Evolutionary conservation across 1,140 invertebrate species (phyloP).

Genomic region (Dinothrombium tinctorium): DNA sequence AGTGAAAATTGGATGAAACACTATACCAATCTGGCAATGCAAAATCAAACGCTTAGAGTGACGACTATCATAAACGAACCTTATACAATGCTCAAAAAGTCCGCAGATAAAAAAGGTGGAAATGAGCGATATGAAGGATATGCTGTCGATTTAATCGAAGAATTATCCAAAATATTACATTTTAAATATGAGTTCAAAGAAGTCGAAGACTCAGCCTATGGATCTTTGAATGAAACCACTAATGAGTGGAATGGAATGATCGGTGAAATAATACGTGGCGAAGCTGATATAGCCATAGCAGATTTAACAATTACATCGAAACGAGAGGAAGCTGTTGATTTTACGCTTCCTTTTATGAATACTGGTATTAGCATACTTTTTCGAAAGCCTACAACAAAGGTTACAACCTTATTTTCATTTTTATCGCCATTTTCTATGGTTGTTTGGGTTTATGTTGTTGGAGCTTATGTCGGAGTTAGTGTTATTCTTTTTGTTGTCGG

Average conservation of each 20-base stretch:
- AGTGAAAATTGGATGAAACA: constrained; percentile 2
- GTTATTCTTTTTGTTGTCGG: constrained; percentile 75
- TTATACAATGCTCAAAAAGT: constrained; percentile 15
- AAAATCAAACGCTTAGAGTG: constrained; percentile 72
- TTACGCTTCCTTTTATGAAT: constrained; percentile 90
- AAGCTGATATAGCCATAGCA: constrained; percentile 70
- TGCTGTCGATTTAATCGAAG: constrained; percentile 21
- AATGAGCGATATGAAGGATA: constrained; percentile 76
- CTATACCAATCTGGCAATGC: constrained; percentile 25
- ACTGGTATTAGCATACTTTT: constrained; percentile 36
- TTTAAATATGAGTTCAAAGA: constrained; percentile 45
- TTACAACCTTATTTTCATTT: constrained; percentile 75
- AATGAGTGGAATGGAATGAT: constrained; percentile 27
- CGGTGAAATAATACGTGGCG: constrained; percentile 16
- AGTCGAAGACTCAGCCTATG: constrained; percentile 24
- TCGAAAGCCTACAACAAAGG: constrained; percentile 41
- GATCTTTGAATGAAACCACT: constrained; percentile 16
- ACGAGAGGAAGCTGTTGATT: constrained; percentile 65
- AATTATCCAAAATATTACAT: constrained; percentile 44
- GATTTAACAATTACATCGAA: constrained; percentile 84
- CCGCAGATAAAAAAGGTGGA: constrained; percentile 30
- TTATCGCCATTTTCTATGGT: constrained; percentile 72
- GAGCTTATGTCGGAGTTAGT: constrained; percentile 74
- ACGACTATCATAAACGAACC: constrained; percentile 44
- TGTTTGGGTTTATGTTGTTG: constrained; percentile 89